phyloP scores from a whole-genome alignment of 23 tunicate species.

The Halocynthia aurantium region DNA sequence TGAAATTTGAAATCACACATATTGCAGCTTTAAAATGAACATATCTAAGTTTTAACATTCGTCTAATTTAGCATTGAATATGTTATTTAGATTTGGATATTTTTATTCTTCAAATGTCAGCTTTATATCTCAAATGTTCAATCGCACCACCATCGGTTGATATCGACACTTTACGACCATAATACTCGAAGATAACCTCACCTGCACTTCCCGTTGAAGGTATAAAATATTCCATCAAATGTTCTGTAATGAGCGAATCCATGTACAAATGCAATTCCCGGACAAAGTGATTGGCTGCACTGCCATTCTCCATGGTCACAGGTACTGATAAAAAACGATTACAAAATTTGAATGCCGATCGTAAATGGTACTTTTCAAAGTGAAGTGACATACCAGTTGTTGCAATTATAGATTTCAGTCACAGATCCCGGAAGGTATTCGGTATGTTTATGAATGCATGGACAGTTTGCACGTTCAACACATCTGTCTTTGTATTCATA shows the following conservation, averaged over 20 bases:
- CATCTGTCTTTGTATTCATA: slow-evolving; percentile 30
- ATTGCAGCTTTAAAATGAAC: too few species aligned
- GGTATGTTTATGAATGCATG: slow-evolving; percentile 39
- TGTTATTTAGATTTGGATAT: too few species aligned
- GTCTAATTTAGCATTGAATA: too few species aligned
- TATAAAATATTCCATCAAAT: slow-evolving; percentile 39
- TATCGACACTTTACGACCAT: too few species aligned
- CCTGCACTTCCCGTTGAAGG: slow-evolving; percentile 43
- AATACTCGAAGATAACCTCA: slow-evolving; percentile 19
- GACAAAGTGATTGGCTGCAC: slow-evolving; percentile 38
- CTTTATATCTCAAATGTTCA: too few species aligned
- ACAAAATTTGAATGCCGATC: neutral
- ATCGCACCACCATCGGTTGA: too few species aligned
- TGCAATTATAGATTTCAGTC: slow-evolving; percentile 36
- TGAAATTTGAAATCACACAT: neutral
- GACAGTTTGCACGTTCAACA: slow-evolving; percentile 32
- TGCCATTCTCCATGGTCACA: slow-evolving; percentile 47
- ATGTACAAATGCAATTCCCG: slow-evolving; percentile 37
- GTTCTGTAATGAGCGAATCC: slow-evolving; percentile 29
- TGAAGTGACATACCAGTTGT: slow-evolving; percentile 24
- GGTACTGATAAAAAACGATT: neutral
- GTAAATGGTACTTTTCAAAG: slow-evolving; percentile 2
- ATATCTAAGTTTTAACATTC: too few species aligned
- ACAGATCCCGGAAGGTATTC: slow-evolving; percentile 43
- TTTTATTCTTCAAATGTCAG: too few species aligned